Evolutionary conservation across 2,113 vertebrate species (phyloP).

Genomic region (Gymnobelideus leadbeateri): DNA sequence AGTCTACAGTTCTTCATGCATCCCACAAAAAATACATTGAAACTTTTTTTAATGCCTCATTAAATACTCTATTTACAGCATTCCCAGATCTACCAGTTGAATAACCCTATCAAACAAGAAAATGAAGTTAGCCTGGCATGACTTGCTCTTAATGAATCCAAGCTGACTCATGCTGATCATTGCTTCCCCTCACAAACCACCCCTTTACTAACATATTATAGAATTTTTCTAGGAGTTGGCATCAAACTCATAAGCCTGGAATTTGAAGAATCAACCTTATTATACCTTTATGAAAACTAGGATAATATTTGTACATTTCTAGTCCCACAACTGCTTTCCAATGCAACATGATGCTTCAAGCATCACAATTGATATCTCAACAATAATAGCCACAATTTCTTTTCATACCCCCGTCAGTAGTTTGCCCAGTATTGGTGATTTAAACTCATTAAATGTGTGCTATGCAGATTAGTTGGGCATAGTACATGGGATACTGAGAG

Average conservation of each 20-base stretch:
- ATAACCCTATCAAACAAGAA: not conserved
- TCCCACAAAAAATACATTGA: not conserved
- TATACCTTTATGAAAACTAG: not conserved
- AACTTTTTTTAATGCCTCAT: not conserved
- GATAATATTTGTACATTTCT: not conserved
- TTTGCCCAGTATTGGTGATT: not conserved
- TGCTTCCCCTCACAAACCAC: not conserved
- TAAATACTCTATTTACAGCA: not conserved
- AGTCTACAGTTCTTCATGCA: not conserved
- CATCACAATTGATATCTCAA: not conserved
- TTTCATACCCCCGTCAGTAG: not conserved
- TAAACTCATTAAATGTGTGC: not conserved
- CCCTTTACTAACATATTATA: not conserved
- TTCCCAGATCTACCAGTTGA: not conserved
- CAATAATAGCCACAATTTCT: not conserved
- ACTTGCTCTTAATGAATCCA: constrained; percentile 1
- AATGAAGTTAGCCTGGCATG: constrained; percentile 3
- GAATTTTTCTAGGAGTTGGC: not conserved
- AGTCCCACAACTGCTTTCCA: not conserved
- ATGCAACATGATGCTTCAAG: not conserved
- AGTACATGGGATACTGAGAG: not conserved
- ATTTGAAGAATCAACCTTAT: not conserved
- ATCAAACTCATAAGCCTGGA: not conserved
- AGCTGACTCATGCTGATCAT: not conserved
- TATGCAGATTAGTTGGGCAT: not conserved